Conservation (phyloP, 2,888 invertebrate genomes). For the Apodemia hepburni region DNA sequence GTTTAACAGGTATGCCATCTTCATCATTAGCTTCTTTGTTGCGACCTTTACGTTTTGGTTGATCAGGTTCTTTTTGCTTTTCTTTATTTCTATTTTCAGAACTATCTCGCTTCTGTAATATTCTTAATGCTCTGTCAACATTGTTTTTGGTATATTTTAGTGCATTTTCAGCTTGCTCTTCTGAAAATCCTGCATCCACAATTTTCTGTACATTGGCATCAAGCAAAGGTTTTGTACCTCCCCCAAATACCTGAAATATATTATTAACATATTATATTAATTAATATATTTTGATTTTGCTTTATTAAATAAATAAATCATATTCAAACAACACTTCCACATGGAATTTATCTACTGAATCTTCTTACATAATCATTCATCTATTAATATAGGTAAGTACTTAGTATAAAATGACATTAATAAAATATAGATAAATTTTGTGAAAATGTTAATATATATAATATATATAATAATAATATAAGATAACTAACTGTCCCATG, state of each 20-base stretch:
- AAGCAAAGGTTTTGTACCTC: slow-evolving; percentile 83
- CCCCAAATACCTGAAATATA: slow-evolving; percentile 77
- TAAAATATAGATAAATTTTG: no score
- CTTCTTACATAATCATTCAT: no score
- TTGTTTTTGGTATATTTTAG: slow-evolving; percentile 86
- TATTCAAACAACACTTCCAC: no score
- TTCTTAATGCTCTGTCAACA: slow-evolving; percentile 85
- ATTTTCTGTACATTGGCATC: slow-evolving; percentile 90
- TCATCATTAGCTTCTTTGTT: slow-evolving; percentile 73
- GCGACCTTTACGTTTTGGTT: slow-evolving; percentile 68
- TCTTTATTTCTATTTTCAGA: slow-evolving; percentile 68
- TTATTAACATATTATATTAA: neutral
- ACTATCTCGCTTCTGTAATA: slow-evolving; percentile 80
- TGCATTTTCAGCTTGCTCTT: slow-evolving; percentile 88
- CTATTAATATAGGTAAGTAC: no score
- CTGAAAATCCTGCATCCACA: slow-evolving; percentile 88
- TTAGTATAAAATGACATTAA: no score
- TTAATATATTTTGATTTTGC: no score
- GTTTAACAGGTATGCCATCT: slow-evolving; percentile 83
- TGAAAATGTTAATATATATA: no score
- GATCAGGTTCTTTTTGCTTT: slow-evolving; percentile 62
- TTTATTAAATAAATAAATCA: no score
- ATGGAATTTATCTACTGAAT: no score
- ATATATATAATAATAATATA: no score
- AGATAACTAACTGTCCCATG: no score